Evolutionary conservation across 1,140 invertebrate genomes (phyloP), one percentile per base, ranked within the genome.

Genomic region (Ericerus pela): DNA sequence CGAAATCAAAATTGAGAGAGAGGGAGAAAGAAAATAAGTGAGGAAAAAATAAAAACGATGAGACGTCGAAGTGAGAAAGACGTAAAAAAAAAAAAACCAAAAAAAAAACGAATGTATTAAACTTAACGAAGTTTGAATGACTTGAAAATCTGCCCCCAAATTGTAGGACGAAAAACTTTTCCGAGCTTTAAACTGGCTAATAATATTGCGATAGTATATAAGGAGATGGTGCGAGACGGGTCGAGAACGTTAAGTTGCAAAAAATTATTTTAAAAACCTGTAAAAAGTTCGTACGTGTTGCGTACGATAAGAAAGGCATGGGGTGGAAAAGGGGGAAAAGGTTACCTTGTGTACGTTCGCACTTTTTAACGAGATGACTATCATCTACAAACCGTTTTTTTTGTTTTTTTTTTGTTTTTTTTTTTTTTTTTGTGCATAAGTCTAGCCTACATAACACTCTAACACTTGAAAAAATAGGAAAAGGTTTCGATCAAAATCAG

Each of bases 261-360:
- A 47, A 47, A 24, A 47, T 47, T 22, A 47, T 47, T 47, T 47
- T 47, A 47, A 47, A 47, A 47, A 47, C 41, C 26, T 47, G 14
- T 14, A 14, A n/a, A n/a, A 47, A 47, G 20, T 47, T 47, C 12
- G 41, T 47, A 47, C 41, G 41, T 47, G 41, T 47, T 47, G 20
- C 41, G 41, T 47, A 22, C n/a, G n/a, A n/a, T n/a, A n/a, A n/a
- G n/a, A n/a, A 24, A 33, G 30, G 30, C 30, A n/a, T 10, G n/a
- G 8, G 30, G 8, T n/a, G 30, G n/a, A 24, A 14, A 47, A 47
- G 26, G 26, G 26, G 26, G 14, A 47, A 47, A 47, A 24, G 10
- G 5, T 24, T 2, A 47, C 16, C 41, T 47, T 3, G 2, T 5
- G 41, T 22, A 22, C 18, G 14, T 47, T 47, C 41, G 26, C 41